Evolutionary conservation across 2,888 invertebrate species (phyloP).

Genomic region (Diarsia mendica): DNA sequence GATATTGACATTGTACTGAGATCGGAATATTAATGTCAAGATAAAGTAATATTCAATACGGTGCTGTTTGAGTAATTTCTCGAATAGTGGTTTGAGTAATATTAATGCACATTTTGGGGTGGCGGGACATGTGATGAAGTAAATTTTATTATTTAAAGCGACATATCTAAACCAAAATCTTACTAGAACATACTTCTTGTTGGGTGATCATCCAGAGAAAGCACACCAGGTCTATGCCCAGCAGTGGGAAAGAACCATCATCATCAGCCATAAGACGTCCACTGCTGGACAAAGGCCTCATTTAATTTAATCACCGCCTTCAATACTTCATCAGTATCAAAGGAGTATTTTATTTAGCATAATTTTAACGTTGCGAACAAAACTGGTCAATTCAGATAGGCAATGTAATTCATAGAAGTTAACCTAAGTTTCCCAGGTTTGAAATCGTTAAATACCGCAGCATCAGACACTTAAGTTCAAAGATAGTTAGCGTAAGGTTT

Average conservation of each 20-base stretch:
- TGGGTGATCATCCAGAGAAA: not conserved
- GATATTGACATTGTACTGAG: constrained; percentile 32
- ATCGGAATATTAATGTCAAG: constrained; percentile 41
- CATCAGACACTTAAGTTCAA: constrained; percentile 1
- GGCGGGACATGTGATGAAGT: not conserved
- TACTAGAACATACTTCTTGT: not conserved
- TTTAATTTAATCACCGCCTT: no score
- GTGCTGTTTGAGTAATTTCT: constrained; percentile 18
- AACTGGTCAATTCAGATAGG: not conserved
- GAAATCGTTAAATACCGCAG: not conserved
- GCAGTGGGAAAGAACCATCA: no score
- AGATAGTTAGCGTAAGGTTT: constrained; percentile 6
- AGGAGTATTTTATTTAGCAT: no score
- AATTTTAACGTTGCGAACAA: no score
- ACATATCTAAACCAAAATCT: not conserved
- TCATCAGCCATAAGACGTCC: no score
- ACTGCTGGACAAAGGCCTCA: no score
- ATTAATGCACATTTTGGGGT: not conserved
- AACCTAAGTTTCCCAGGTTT: not conserved
- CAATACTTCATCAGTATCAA: no score
- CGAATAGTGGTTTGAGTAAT: constrained; percentile 3
- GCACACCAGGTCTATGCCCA: no score
- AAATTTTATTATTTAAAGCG: not conserved
- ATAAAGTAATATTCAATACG: constrained; percentile 34
- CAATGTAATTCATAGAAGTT: not conserved